Evolutionary conservation across 2,888 invertebrate genomes (phyloP).

Genomic region (Diaperis boleti): DNA sequence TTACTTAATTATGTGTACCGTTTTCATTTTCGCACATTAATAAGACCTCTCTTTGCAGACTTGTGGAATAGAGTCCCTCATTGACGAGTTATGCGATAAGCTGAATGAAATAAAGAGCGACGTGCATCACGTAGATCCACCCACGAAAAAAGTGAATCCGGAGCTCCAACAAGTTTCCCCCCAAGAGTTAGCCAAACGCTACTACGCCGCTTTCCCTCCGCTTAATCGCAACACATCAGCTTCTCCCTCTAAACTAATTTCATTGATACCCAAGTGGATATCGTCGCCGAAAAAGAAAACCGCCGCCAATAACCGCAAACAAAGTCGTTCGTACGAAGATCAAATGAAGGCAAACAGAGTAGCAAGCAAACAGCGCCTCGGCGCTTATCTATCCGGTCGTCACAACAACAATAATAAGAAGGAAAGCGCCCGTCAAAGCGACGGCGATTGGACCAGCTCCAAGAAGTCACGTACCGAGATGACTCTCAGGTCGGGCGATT

Average conservation of each 20-base stretch:
- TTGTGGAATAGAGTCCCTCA: slow-evolving; percentile 83
- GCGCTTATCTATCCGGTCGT: slow-evolving; percentile 10
- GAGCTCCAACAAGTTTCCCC: slow-evolving; percentile 64
- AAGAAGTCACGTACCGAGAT: slow-evolving; percentile 20
- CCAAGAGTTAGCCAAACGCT: slow-evolving; percentile 78
- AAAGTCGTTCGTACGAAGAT: slow-evolving; percentile 37
- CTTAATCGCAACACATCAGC: slow-evolving; percentile 48
- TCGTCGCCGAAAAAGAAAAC: slow-evolving; percentile 55
- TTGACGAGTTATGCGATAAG: slow-evolving; percentile 85
- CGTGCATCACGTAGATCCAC: slow-evolving; percentile 37
- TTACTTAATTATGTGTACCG: too few species aligned
- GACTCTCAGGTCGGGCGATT: slow-evolving; percentile 5
- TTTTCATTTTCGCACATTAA: too few species aligned
- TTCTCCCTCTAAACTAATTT: slow-evolving; percentile 52
- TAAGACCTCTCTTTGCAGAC: too few species aligned
- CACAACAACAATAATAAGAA: slow-evolving; percentile 22
- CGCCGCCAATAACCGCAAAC: slow-evolving; percentile 41
- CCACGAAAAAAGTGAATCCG: slow-evolving; percentile 39
- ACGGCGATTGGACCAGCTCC: slow-evolving; percentile 3
- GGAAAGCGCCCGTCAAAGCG: slow-evolving; percentile 10
- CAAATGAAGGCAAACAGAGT: slow-evolving; percentile 31
- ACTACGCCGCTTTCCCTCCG: slow-evolving; percentile 83
- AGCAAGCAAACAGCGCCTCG: slow-evolving; percentile 43
- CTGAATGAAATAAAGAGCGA: slow-evolving; percentile 76
- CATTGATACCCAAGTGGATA: slow-evolving; percentile 61